Evolutionary conservation across 2,113 vertebrate genomes (phyloP).

Genomic region (Promerops cafer): DNA sequence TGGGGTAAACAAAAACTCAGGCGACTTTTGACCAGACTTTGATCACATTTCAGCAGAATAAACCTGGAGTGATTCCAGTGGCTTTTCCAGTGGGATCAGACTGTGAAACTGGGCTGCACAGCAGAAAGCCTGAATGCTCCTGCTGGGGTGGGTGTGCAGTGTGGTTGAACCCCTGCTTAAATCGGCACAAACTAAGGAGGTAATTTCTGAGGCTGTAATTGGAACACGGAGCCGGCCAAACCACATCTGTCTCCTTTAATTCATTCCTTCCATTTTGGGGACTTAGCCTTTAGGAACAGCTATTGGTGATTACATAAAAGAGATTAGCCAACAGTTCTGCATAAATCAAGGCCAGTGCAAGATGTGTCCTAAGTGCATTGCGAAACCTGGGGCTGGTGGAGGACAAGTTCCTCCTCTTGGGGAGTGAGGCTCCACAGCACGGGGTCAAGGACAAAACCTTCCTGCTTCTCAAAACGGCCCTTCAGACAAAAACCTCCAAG

Average conservation of each 20-base stretch:
- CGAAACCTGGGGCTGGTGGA: constrained; percentile 36
- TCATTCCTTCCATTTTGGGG: constrained; percentile 38
- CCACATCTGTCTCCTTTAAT: constrained; percentile 11
- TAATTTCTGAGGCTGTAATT: not conserved
- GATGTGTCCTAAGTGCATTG: constrained; percentile 65
- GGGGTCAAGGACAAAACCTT: not conserved
- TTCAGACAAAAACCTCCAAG: not conserved
- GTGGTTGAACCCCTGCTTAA: not conserved
- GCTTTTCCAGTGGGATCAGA: not conserved
- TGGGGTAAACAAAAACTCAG: not conserved
- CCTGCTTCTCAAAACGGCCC: not conserved
- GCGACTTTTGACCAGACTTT: not conserved
- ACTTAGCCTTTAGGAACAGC: constrained; percentile 48
- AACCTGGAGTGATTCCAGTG: not conserved
- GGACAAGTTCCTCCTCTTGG: constrained; percentile 48
- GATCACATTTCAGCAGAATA: not conserved
- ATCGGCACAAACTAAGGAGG: not conserved
- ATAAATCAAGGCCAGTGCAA: constrained; percentile 64
- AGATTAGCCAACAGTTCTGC: constrained; percentile 64
- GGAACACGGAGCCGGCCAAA: not conserved
- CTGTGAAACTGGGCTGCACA: not conserved
- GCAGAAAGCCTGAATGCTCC: not conserved
- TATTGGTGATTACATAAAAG: constrained; percentile 64
- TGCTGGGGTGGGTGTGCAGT: not conserved
- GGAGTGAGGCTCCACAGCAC: not conserved